Base-by-base conservation (phyloP, 1,140 invertebrate genomes). In the Conus betulinus region DNA sequence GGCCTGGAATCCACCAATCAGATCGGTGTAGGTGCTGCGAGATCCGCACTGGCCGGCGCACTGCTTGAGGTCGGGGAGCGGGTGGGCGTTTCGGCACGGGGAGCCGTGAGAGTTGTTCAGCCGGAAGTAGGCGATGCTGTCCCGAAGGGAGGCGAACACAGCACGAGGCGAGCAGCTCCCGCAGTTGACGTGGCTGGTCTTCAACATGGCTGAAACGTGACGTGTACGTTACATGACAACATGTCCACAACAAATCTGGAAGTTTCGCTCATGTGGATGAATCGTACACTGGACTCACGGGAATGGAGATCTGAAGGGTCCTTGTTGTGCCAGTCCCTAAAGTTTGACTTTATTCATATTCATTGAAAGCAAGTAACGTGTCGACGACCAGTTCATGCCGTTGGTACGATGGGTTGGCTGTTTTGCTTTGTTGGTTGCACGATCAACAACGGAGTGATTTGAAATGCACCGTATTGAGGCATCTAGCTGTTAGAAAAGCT, bases 1-100 rank as follows among this genome's bases (percentile, higher is more conserved):
- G 88, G 90, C 91, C 51, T 85, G 55, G 76, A 91, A 91, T 15
- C 88, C 88, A n/a, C 86, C 78, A 91, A 92, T 91, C 25, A 91
- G 20, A 6, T 88, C 87, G 6, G 87, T 89, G 88, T 91, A 91
- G 39, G 52, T 89, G 52, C 88, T 79, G 15, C 55, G 39, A 0
- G 91, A 91, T 39, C 76, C 85, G 76, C 91, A 92, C 67, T 89
- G 90, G 8, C 92, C 92, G 51, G 88, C 85, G 84, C 92, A 92
- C 81, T 92, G 87, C 81, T 57, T 91, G 55, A 92, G 88, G 67
- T 92, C 92, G 11, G 71, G 74, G 27, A 92, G 55, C n/a, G 89
- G 88, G 60, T 89, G 87, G 10, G 55, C 78, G 79, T 92, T 92
- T 23, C 88, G 55, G 87, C 92, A 92, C 0, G 57, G 79, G 15